Percentiles rank a stretch among this genome's conserved stretches.
phyloP scores from a whole-genome alignment of 2,797 vertebrate genomes.

The Acanthiza pusilla region DNA sequence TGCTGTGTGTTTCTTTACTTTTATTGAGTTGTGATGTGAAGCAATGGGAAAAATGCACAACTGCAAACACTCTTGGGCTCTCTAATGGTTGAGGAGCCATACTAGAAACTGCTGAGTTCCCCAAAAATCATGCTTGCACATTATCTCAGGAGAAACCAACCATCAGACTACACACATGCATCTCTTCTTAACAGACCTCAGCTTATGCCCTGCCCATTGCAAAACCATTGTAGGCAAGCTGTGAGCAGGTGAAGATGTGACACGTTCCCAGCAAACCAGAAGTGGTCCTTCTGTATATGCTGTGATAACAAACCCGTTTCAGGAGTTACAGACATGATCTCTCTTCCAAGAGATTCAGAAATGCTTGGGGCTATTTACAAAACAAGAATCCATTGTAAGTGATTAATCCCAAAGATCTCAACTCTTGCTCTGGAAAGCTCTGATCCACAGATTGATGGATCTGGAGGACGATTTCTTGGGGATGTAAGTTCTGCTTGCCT shows the following conservation, averaged over 20 bases:
- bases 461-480: neutral
- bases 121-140: neutral
- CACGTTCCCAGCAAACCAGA: neutral
- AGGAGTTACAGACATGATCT: neutral
- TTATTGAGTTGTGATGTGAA: neutral
- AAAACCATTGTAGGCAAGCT: neutral
- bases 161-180: neutral
- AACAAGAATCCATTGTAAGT: neutral
- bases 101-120: neutral
- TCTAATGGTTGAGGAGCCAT: neutral
- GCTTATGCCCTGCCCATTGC: fast-evolving
- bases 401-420: neutral
- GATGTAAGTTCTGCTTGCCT: neutral
- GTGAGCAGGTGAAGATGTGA: neutral
- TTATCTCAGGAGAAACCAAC: neutral
- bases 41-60: neutral
- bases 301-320: neutral
- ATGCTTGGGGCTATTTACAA: neutral
- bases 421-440: neutral
- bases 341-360: neutral
- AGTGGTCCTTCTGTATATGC: neutral
- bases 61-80: neutral
- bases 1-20: neutral
- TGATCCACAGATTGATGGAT: neutral
- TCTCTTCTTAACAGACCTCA: neutral